Percentiles rank a stretch among this genome's conserved stretches.
Conservation (phyloP, 2,888 invertebrate species). For the Scaeva pyrastri region DNA sequence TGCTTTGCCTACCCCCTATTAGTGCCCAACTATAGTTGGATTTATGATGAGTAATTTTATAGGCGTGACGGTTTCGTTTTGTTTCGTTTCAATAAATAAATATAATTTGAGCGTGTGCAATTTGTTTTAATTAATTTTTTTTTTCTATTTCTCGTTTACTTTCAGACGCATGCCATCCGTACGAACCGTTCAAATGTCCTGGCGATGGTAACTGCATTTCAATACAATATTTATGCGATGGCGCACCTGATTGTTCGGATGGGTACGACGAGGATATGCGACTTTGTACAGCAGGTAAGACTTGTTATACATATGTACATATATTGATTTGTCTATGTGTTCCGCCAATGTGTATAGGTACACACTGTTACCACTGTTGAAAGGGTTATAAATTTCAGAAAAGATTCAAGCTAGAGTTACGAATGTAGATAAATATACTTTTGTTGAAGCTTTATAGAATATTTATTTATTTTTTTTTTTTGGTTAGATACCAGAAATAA, state of each 20-base stretch:
- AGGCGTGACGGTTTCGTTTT: slow-evolving; percentile 26
- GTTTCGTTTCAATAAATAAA: slow-evolving; percentile 32
- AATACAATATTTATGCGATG: slow-evolving; percentile 98
- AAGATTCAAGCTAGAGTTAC: not conserved
- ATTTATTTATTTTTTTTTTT: slow-evolving; percentile 11
- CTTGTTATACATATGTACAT: too few relatives aligned
- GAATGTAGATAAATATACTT: not conserved
- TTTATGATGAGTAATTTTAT: slow-evolving; percentile 21
- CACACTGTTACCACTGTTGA: slow-evolving; percentile 44
- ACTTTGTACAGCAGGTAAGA: slow-evolving; percentile 95
- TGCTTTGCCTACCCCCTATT: not conserved
- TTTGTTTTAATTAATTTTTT: slow-evolving; percentile 7
- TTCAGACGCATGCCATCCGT: slow-evolving; percentile 93
- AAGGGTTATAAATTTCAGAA: slow-evolving; percentile 22
- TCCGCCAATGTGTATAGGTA: not conserved
- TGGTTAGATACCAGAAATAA: slow-evolving; percentile 10
- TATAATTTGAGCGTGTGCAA: slow-evolving; percentile 18
- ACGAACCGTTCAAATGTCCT: slow-evolving; percentile 98
- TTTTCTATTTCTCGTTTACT: not conserved
- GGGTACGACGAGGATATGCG: slow-evolving; percentile 98
- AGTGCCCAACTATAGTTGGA: slow-evolving; percentile 9
- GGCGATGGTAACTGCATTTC: slow-evolving; percentile 97
- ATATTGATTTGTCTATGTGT: slow-evolving; percentile 51
- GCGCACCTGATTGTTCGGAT: slow-evolving; percentile 96
- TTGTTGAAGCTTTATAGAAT: not conserved